Evolutionary conservation across 1,140 invertebrate species (phyloP), one percentile per base, ranked within the genome.

Genomic region (Littorina saxatilis): DNA sequence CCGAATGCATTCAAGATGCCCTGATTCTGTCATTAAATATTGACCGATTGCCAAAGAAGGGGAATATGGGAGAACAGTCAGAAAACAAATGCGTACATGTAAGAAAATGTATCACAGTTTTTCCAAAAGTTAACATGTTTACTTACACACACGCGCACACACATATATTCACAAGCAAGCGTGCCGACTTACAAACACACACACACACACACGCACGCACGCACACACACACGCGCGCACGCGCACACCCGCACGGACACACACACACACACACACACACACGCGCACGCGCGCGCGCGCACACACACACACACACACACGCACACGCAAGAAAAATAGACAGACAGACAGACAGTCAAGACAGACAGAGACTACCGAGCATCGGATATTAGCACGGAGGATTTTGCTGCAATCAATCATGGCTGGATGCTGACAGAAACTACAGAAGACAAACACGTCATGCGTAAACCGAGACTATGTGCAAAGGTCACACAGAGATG

Each of bases 321-420:
- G 35, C 27, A 32, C 61, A 63, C 61, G 20, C 9, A 50, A 20
- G 27, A 63, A 4, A 32, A 9, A 32, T 32, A 32, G 27, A 63
- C 61, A 63, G 27, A 63, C 20, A 32, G 27, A 63, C 27, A 32
- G 5, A 63, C 61, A 20, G 27, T 32, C 61, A 32, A 63, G 23
- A 58, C 55, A 58, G 55, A 58, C 55, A 58, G 55, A 58, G 55
- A 58, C 55, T n/a, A n/a, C n/a, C n/a, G n/a, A n/a, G n/a, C n/a
- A n/a, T n/a, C n/a, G n/a, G n/a, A n/a, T n/a, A n/a, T n/a, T n/a
- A n/a, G n/a, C n/a, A n/a, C n/a, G n/a, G n/a, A n/a, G n/a, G n/a
- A n/a, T n/a, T n/a, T n/a, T n/a, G n/a, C n/a, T n/a, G n/a, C n/a
- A n/a, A n/a, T n/a, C n/a, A n/a, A n/a, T n/a, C n/a, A 58, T 4